Conservation (phyloP, 2,888 invertebrate species). For the Neuroscelio doddi region DNA sequence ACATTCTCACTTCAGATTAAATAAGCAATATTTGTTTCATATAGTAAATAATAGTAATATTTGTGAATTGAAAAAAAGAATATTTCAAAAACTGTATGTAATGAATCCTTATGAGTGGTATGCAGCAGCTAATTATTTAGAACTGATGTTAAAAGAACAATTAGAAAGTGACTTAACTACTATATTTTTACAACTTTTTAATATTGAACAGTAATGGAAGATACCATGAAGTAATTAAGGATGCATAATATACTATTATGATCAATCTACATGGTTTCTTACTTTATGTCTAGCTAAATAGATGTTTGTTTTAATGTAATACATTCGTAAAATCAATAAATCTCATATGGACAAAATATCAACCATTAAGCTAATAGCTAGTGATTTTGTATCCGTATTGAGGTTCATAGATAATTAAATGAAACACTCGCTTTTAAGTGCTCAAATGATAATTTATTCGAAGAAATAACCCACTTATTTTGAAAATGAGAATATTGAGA, state of each 20-base stretch:
- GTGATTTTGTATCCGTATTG: constrained; percentile 54
- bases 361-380: constrained; percentile 51
- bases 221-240: constrained; percentile 32
- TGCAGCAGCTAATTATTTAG: neutral
- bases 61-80: too few species aligned
- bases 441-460: too few species aligned
- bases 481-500: too few species aligned
- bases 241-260: constrained; percentile 50
- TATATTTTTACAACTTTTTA: constrained; percentile 37
- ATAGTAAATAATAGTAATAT: too few species aligned
- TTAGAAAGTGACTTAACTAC: constrained; percentile 36
- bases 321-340: constrained; percentile 52
- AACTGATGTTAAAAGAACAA: constrained; percentile 24
- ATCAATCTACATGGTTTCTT: constrained; percentile 49
- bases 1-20: too few species aligned
- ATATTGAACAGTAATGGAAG: constrained; percentile 43
- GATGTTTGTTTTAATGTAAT: constrained; percentile 54
- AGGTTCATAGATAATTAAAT: too few species aligned
- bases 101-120: too few species aligned
- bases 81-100: too few species aligned
- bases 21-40: too few species aligned
- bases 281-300: constrained; percentile 48
- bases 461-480: too few species aligned
- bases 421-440: too few species aligned
- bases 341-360: constrained; percentile 38